Evolutionary conservation across 2,888 invertebrate genomes (phyloP).

Genomic region (Emesis russula): DNA sequence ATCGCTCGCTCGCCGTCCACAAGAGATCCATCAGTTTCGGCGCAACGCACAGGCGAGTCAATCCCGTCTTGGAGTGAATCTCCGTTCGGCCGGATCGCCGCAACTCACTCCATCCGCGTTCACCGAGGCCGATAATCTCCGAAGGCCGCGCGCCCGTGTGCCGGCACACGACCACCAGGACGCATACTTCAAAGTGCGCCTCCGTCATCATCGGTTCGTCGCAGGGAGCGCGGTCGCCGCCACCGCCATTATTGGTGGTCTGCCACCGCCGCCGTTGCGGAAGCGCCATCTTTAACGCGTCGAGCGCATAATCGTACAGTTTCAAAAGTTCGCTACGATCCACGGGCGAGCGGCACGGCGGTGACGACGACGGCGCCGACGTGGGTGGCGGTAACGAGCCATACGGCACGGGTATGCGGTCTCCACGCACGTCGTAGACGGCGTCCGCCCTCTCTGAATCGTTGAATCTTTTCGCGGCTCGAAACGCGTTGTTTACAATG

Average conservation of each 20-base stretch:
- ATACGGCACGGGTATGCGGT: constrained; percentile 6
- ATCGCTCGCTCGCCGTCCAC: constrained; percentile 1
- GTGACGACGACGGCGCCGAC: not conserved
- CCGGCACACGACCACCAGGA: constrained; percentile 4
- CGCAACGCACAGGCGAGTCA: not conserved
- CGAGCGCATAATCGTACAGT: not conserved
- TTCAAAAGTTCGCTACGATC: constrained; percentile 1
- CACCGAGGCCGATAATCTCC: constrained; percentile 6
- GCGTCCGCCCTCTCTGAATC: constrained; percentile 11
- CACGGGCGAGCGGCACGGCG: not conserved
- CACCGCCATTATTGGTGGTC: not conserved
- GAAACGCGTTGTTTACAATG: constrained; percentile 9
- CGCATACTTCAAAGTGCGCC: constrained; percentile 7
- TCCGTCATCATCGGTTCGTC: not conserved
- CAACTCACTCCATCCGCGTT: constrained; percentile 7
- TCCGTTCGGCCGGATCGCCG: constrained; percentile 1
- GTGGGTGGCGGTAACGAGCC: not conserved
- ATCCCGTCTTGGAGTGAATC: constrained; percentile 16
- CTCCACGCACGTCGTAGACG: constrained; percentile 2
- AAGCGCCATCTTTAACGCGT: not conserved
- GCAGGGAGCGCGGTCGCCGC: not conserved
- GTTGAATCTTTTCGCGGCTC: constrained; percentile 4
- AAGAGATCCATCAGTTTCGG: constrained; percentile 3
- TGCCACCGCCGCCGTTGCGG: not conserved
- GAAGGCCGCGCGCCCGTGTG: constrained; percentile 16